Evolutionary conservation across 2,888 invertebrate genomes (phyloP).

Genomic region (Cryptocheilus praepositus): DNA sequence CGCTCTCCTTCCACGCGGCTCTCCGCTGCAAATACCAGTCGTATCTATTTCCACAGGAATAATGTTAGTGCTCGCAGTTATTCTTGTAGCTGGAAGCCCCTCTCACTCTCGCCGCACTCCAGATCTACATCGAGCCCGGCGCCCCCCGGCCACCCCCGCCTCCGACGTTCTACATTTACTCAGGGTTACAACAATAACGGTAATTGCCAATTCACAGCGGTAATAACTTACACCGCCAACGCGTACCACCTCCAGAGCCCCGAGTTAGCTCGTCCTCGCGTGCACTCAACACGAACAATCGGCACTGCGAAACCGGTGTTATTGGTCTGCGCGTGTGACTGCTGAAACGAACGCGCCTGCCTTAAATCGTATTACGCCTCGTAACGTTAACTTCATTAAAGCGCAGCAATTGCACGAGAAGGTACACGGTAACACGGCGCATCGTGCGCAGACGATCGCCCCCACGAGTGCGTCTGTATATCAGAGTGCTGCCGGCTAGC

Average conservation of each 20-base stretch:
- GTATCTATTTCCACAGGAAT: conserved; percentile 44
- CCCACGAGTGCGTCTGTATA: background rate
- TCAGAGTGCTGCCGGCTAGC: background rate
- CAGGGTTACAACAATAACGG: conserved; percentile 65
- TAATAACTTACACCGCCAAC: conserved; percentile 58
- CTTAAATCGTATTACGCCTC: no score
- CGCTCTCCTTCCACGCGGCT: background rate
- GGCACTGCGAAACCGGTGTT: background rate
- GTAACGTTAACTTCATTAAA: conserved; percentile 45
- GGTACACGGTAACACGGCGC: no score
- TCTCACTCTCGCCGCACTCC: background rate
- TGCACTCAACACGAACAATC: background rate
- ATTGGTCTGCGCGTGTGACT: conserved; percentile 1
- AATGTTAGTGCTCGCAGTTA: conserved; percentile 42
- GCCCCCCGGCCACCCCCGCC: conserved; percentile 4
- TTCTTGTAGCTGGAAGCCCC: conserved; percentile 54
- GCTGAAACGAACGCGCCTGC: background rate
- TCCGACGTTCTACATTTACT: conserved; percentile 56
- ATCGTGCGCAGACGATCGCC: background rate
- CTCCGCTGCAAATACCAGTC: conserved; percentile 31
- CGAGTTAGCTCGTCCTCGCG: background rate
- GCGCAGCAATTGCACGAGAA: conserved; percentile 44
- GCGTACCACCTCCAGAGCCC: background rate
- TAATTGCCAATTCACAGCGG: conserved; percentile 67
- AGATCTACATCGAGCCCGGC: background rate